A percentile compares a stretch with the other conserved stretches of the same genome.
Evolutionary conservation across 2,888 invertebrate species (phyloP).

Genomic region (Molorchus minor): DNA sequence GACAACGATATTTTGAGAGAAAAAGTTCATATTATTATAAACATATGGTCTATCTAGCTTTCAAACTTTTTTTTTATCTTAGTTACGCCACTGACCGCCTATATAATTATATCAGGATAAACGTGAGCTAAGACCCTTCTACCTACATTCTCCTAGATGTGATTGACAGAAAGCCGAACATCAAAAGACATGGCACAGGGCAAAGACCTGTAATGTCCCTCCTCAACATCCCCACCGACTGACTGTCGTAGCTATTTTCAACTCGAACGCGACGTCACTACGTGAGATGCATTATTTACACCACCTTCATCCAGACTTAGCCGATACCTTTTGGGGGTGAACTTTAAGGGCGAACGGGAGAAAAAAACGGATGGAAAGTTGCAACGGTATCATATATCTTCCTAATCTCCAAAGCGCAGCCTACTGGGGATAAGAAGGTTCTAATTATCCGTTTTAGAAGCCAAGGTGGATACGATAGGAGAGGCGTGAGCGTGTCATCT

Average conservation of each 20-base stretch:
- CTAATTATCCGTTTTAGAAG: slow-evolving; percentile 4
- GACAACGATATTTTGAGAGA: too few relatives aligned
- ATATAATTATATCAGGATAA: too few relatives aligned
- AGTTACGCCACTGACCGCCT: too few relatives aligned
- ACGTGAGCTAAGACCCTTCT: too few relatives aligned
- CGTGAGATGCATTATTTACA: slow-evolving; percentile 60
- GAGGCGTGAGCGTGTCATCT: too few relatives aligned
- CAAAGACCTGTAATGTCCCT: slow-evolving; percentile 37
- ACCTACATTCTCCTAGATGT: background rate
- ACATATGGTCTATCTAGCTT: too few relatives aligned
- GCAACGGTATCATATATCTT: slow-evolving; percentile 43
- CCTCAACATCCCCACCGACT: slow-evolving; percentile 42
- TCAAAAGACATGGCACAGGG: slow-evolving; percentile 33
- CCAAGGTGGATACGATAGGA: background rate
- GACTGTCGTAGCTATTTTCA: slow-evolving; percentile 54
- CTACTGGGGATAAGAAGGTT: background rate
- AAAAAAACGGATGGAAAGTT: slow-evolving; percentile 37
- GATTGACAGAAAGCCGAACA: slow-evolving; percentile 26
- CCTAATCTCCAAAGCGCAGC: slow-evolving; percentile 31
- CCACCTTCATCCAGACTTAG: slow-evolving; percentile 56
- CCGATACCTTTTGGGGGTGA: slow-evolving; percentile 51
- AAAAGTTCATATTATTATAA: too few relatives aligned
- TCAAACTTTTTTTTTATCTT: too few relatives aligned
- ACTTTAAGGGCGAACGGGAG: slow-evolving; percentile 39
- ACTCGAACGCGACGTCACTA: slow-evolving; percentile 52